A percentile compares a stretch with the other conserved stretches of the same genome.
Evolutionary conservation across 2,113 vertebrate genomes (phyloP).

Genomic region (Ailuropoda melanoleuca): DNA sequence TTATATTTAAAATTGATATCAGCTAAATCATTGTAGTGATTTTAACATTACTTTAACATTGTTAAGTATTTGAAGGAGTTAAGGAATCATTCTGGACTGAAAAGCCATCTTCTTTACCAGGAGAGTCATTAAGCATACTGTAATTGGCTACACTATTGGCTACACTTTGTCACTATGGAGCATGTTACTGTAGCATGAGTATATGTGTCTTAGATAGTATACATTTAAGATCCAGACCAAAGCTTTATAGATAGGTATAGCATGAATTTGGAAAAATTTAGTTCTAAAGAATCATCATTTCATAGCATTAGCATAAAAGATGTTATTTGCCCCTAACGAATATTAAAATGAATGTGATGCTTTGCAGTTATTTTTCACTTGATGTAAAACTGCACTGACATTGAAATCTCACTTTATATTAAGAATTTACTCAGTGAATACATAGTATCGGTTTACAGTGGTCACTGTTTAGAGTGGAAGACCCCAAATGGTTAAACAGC

Average conservation of each 20-base stretch:
- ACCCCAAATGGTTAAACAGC: constrained; percentile 83
- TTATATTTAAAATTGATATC: background rate
- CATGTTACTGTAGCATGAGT: background rate
- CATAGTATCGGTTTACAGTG: constrained; percentile 77
- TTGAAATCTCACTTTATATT: constrained; percentile 79
- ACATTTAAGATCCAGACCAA: background rate
- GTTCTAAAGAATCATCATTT: constrained; percentile 21
- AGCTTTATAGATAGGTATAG: background rate
- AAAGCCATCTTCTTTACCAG: background rate
- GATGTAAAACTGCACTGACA: constrained; percentile 70
- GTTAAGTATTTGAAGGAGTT: constrained; percentile 16
- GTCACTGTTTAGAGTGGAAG: constrained; percentile 74
- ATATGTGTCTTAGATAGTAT: background rate
- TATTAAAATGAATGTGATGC: background rate
- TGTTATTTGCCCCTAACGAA: background rate
- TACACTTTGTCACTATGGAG: background rate
- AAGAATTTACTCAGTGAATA: constrained; percentile 73
- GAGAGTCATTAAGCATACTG: background rate
- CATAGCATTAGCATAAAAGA: background rate
- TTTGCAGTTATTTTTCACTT: constrained; percentile 50
- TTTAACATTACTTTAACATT: too few species aligned
- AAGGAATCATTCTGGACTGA: background rate
- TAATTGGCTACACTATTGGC: background rate
- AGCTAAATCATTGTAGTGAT: background rate
- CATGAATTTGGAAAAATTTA: background rate